These are phyloP conservation scores for Anastrepha ludens DNA, from an alignment of 1,140 invertebrate species.

Conservation along the genomic window DNA sequence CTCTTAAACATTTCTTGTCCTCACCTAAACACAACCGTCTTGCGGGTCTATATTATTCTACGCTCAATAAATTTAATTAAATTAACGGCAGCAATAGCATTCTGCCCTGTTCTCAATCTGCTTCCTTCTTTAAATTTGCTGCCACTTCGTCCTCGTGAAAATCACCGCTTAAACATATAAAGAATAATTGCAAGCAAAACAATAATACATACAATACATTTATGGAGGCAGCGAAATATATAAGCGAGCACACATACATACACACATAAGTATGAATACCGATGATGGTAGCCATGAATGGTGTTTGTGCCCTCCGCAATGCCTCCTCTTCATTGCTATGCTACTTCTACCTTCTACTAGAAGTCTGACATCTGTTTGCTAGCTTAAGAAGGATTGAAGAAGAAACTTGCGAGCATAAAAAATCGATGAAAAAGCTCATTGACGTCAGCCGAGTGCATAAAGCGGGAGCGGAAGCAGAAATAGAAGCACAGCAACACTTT, in stretches of 20 bases:
- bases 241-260: not conserved
- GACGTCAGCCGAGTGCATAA: slow-evolving; percentile 65
- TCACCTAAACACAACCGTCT: too few species aligned
- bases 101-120: not conserved
- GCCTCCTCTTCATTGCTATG: not conserved
- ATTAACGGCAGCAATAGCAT: too few species aligned
- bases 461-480: slow-evolving; percentile 8
- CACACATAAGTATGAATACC: not conserved
- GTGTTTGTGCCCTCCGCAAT: not conserved
- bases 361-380: not conserved
- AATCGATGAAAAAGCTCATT: slow-evolving; percentile 74
- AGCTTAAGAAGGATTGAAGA: not conserved
- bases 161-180: not conserved
- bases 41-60: too few species aligned
- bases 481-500: not conserved
- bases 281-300: not conserved
- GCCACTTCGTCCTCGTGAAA: not conserved
- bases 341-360: not conserved
- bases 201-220: not conserved
- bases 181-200: not conserved
- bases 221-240: not conserved
- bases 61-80: too few species aligned
- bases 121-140: not conserved
- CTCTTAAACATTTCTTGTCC: too few species aligned
- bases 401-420: slow-evolving; percentile 56